A percentile compares a stretch with the other conserved stretches of the same genome.
phyloP scores from a whole-genome alignment of 2,888 invertebrate genomes.

The Taphrorychus bicolor region DNA sequence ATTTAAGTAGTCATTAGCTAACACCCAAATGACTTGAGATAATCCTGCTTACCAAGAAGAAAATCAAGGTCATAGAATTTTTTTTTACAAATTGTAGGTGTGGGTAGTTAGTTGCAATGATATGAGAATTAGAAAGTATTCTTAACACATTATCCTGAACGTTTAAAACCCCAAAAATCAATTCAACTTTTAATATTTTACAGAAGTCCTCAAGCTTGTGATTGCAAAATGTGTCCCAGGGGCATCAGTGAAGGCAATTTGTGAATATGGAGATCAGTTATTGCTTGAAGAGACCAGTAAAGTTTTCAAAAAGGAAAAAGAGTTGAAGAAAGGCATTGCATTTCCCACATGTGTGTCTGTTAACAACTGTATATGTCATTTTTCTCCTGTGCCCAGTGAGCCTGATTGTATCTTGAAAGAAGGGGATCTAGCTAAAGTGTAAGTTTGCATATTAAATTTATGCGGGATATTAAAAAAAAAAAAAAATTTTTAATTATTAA shows the following conservation, averaged over 20 bases:
- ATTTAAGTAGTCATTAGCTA: no score
- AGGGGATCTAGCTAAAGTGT: conserved; percentile 98
- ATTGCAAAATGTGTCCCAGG: conserved; percentile 87
- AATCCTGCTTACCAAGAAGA: no score
- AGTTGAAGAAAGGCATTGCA: conserved; percentile 96
- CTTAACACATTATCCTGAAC: no score
- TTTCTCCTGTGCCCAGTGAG: conserved; percentile 94
- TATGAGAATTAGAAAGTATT: no score
- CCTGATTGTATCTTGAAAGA: conserved; percentile 83
- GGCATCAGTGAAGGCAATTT: conserved; percentile 89
- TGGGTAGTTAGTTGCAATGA: no score
- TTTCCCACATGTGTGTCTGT: conserved; percentile 99
- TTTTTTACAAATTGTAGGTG: neutral
- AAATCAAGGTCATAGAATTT: conserved; percentile 10
- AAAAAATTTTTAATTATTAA: neutral
- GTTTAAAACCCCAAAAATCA: neutral
- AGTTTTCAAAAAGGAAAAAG: conserved; percentile 98
- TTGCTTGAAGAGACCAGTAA: conserved; percentile 91
- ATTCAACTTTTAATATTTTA: conserved; percentile 53
- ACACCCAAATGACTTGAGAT: no score
- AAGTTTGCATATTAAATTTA: conserved; percentile 59
- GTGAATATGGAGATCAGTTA: conserved; percentile 89
- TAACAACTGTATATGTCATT: conserved; percentile 99
- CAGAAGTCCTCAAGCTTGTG: conserved; percentile 89
- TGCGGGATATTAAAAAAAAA: neutral